A percentile compares a stretch with the other conserved stretches of the same genome.
Evolutionary conservation across 2,113 vertebrate species (phyloP).

Genomic region (Jaculus jaculus): DNA sequence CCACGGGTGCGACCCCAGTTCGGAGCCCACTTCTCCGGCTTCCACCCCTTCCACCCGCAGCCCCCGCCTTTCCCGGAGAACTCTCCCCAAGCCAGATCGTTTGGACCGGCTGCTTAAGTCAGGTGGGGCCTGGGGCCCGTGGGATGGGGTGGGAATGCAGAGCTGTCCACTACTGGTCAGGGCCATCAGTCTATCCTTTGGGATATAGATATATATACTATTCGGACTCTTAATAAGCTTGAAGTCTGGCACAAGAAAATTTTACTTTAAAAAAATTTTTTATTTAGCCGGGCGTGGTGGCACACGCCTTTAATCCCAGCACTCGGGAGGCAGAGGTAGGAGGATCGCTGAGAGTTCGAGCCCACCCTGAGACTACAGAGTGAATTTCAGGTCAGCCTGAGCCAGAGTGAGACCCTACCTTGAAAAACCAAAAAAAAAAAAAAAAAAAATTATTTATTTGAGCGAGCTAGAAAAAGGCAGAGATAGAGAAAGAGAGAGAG

Average conservation of each 20-base stretch:
- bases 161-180: background rate
- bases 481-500: too few relatives aligned
- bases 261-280: too few relatives aligned
- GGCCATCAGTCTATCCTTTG: conserved; percentile 7
- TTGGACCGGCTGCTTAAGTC: conserved; percentile 93
- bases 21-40: conserved; percentile 93
- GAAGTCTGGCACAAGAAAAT: background rate
- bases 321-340: too few relatives aligned
- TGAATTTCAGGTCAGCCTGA: too few relatives aligned
- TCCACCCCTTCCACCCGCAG: conserved; percentile 93
- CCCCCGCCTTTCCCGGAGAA: conserved; percentile 90
- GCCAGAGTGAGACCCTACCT: too few relatives aligned
- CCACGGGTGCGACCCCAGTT: conserved; percentile 86
- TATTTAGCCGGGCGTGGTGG: too few relatives aligned
- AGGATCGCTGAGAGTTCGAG: too few relatives aligned
- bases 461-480: too few relatives aligned
- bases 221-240: background rate
- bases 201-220: background rate
- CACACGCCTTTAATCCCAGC: too few relatives aligned
- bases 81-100: conserved; percentile 91
- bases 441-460: too few relatives aligned
- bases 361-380: too few relatives aligned
- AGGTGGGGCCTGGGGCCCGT: conserved; percentile 81
- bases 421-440: too few relatives aligned
- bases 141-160: accelerated